Evolutionary conservation across 1,140 invertebrate genomes (phyloP), one percentile per base, ranked within the genome.

Genomic region (Polypedilum vanderplanki): DNA sequence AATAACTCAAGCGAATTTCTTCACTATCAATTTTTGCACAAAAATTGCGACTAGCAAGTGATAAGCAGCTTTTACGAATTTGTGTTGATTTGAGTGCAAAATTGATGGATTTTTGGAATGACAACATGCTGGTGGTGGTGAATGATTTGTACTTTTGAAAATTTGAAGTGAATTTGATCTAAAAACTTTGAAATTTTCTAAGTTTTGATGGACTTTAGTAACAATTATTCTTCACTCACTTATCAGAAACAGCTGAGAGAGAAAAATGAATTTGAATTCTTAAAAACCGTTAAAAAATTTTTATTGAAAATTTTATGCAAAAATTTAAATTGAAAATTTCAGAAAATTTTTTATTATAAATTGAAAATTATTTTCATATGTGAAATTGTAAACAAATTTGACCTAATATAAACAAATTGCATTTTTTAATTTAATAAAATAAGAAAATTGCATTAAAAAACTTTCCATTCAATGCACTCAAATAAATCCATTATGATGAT

Each of bases 1-100:
- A 77, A 18, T 70, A 70, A 18, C 65, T 70, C 20, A 70, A 70
- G n/a, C 20, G 17, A 20, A 20, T 18, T 70, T 70, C 65, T 3
- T 18, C 65, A 20, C 10, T 70, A 18, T 70, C 65, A 70, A 70
- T 70, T 70, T 70, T 9, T 7, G 65, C 20, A 22, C 65, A 70
- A 20, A 18, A 20, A 9, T 70, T 70, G 20, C 18, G 15, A 10
- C 17, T 70, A 12, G 18, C 7, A 18, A 70, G n/a, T 22, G 65
- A 20, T 70, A 22, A 70, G 65, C 17, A 20, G 18, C 17, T 18
- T 20, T 20, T 70, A 20, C 5, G 12, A n/a, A 57, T 57, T 57
- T 57, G 46, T 70, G 65, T 0, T 20, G 65, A 20, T 70, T 20
- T 70, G 8, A 18, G 65, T 1, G 20, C 20, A 10, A 70, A 20